These are phyloP conservation scores for Caenorhabditis remanei DNA, from an alignment of 1,140 invertebrate species.

Conservation along the genomic window DNA sequence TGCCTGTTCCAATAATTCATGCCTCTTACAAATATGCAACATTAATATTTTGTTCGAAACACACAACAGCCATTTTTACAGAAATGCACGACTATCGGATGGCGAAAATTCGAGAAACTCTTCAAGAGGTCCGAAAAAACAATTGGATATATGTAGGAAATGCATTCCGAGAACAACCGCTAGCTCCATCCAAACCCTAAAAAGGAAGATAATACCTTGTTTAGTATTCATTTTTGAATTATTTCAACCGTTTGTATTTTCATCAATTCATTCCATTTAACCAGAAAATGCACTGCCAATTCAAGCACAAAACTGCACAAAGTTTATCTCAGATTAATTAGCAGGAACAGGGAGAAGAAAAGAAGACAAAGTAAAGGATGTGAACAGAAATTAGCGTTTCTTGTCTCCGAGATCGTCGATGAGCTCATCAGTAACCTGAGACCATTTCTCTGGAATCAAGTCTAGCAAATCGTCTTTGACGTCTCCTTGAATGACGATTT, in stretches of 20 bases:
- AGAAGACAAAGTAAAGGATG: neutral
- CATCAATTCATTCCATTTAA: constrained; percentile 1
- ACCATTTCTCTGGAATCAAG: constrained; percentile 97
- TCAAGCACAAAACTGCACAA: neutral
- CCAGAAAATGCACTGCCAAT: neutral
- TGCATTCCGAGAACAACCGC: neutral
- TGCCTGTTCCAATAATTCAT: neutral
- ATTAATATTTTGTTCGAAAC: too few species aligned
- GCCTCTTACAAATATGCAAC: too few species aligned
- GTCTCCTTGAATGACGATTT: constrained; percentile 94
- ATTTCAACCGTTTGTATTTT: neutral
- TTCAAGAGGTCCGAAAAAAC: neutral
- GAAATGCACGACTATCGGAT: constrained; percentile 32
- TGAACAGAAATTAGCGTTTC: constrained; percentile 58
- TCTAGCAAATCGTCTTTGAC: constrained; percentile 90
- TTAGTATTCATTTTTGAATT: neutral
- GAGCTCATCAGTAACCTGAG: constrained; percentile 80
- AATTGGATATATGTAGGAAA: constrained; percentile 42
- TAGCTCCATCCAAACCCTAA: neutral
- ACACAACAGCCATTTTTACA: neutral
- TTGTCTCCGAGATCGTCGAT: constrained; percentile 71
- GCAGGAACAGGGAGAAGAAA: neutral
- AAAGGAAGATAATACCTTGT: neutral
- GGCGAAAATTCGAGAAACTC: neutral
- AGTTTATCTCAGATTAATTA: neutral